Conservation (phyloP, 2,797 vertebrate species). For the Acrossocheilus wenchowensis region DNA sequence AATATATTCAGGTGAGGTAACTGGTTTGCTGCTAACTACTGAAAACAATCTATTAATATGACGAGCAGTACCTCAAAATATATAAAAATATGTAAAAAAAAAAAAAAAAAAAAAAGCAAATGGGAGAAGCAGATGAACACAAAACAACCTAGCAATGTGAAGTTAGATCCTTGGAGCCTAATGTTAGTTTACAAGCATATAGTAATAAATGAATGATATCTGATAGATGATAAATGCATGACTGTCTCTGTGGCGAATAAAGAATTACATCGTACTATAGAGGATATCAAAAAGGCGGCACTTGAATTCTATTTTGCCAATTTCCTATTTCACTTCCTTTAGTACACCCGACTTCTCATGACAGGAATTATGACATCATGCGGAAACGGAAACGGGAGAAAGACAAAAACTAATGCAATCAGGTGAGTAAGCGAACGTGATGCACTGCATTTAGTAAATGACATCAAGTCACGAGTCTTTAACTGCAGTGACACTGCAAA, state of each 20-base stretch:
- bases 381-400: neutral
- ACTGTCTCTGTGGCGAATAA: neutral
- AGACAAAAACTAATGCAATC: neutral
- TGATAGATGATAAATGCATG: neutral
- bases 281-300: neutral
- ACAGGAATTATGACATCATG: neutral
- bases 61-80: too few species aligned
- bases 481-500: neutral
- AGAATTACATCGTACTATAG: neutral
- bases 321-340: slow-evolving; percentile 12
- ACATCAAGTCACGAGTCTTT: neutral
- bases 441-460: neutral
- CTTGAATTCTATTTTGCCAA: neutral
- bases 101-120: neutral
- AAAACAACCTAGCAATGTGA: too few species aligned
- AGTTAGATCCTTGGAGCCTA: neutral
- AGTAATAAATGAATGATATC: neutral
- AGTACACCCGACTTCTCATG: slow-evolving; percentile 1
- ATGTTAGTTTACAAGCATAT: neutral
- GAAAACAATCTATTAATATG: too few species aligned
- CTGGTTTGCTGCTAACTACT: too few species aligned
- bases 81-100: too few species aligned
- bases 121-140: too few species aligned
- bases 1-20: too few species aligned
- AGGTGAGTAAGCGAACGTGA: slow-evolving; percentile 5